These are phyloP conservation scores for Clusia tigrina DNA, from an alignment of 2,888 invertebrate genomes.

Conservation along the genomic window DNA sequence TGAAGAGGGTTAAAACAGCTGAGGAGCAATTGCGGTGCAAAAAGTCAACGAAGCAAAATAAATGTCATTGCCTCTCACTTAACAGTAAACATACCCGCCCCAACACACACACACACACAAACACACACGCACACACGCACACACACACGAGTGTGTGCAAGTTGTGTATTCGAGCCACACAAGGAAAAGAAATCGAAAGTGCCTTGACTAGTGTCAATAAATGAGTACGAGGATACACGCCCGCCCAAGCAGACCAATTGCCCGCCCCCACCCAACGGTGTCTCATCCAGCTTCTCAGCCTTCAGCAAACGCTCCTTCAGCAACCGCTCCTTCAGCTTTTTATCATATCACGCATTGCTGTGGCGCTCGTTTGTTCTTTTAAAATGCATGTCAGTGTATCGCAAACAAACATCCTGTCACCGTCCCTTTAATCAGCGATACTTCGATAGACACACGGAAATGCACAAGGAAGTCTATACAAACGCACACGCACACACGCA, in stretches of 20 bases:
- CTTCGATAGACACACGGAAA: neutral
- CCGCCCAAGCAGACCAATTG: neutral
- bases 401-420: constrained; percentile 8
- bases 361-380: constrained; percentile 9
- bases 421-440: constrained; percentile 8
- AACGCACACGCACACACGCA: constrained; percentile 11
- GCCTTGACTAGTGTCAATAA: too few species aligned
- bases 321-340: constrained; percentile 24
- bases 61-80: constrained; percentile 22
- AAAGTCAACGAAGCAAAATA: neutral
- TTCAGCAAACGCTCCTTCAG: neutral
- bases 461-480: constrained; percentile 11
- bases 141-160: too few species aligned
- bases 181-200: too few species aligned
- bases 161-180: too few species aligned
- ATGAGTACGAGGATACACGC: neutral
- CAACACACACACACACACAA: neutral
- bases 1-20: neutral
- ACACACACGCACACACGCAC: constrained; percentile 7
- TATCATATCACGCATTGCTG: constrained; percentile 21
- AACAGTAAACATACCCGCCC: constrained; percentile 19
- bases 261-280: neutral
- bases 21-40: neutral
- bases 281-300: neutral
- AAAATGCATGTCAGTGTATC: constrained; percentile 12